These are phyloP conservation scores for Prolemur simus DNA, from an alignment of 2,113 vertebrate species.

Conservation along the genomic window DNA sequence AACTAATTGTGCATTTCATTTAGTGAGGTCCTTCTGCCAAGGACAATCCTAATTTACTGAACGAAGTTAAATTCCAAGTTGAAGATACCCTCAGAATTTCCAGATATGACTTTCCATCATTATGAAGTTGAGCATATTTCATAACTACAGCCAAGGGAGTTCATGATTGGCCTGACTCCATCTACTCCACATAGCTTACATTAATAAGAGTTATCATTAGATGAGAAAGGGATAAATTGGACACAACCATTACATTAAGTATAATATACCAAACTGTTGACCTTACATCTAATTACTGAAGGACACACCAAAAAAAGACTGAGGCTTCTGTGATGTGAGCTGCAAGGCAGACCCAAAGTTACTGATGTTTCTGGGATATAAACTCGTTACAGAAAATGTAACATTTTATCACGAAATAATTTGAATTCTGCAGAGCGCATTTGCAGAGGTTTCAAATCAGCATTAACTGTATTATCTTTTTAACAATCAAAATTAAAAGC, in stretches of 20 bases:
- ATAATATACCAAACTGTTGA: slow-evolving; percentile 64
- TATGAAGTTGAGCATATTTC: slow-evolving; percentile 66
- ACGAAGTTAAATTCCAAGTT: slow-evolving; percentile 69
- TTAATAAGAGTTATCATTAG: slow-evolving; percentile 73
- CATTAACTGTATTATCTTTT: neutral
- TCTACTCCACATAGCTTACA: slow-evolving; percentile 61
- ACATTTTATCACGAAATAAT: slow-evolving; percentile 34
- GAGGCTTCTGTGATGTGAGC: neutral
- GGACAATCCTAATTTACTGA: slow-evolving; percentile 64
- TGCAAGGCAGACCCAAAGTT: neutral
- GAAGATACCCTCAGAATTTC: slow-evolving; percentile 58
- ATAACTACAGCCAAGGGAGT: slow-evolving; percentile 66
- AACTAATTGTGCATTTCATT: slow-evolving; percentile 66
- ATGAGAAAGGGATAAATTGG: slow-evolving; percentile 66
- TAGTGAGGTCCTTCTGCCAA: slow-evolving; percentile 66
- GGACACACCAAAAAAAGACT: slow-evolving; percentile 5
- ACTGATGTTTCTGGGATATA: neutral
- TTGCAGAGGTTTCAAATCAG: neutral
- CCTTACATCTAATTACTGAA: slow-evolving; percentile 55
- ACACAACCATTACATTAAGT: slow-evolving; percentile 63
- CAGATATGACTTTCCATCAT: slow-evolving; percentile 59
- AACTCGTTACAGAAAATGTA: slow-evolving; percentile 28
- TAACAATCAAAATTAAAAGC: slow-evolving; percentile 13
- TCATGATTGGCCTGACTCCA: slow-evolving; percentile 57
- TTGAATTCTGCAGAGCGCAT: slow-evolving; percentile 8